A percentile compares a stretch with the other conserved stretches of the same genome.
Evolutionary conservation across 2,797 vertebrate genomes (phyloP).

Genomic region (Microctenopoma steveboyesi): DNA sequence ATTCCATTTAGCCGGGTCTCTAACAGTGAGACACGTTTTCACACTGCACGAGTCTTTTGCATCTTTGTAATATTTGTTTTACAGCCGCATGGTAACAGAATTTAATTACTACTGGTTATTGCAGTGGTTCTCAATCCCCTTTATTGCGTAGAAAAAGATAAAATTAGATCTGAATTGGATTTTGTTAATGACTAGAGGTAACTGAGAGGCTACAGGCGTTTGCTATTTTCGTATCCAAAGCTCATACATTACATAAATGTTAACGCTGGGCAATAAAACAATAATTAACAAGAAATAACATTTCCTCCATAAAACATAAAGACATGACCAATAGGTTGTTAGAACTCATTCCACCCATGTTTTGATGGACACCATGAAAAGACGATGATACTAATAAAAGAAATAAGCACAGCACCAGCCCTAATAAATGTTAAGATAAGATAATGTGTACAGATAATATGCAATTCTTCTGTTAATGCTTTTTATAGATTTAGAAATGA

Average conservation of each 20-base stretch:
- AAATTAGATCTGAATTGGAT: neutral
- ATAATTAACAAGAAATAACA: no score
- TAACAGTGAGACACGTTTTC: constrained; percentile 17
- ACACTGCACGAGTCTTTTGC: constrained; percentile 13
- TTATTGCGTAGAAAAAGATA: neutral
- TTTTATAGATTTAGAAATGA: constrained; percentile 15
- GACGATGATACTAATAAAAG: no score
- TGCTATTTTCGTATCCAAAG: constrained; percentile 1
- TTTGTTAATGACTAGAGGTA: neutral
- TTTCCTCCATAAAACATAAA: no score
- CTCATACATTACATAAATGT: neutral
- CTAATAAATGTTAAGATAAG: no score
- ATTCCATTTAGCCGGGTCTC: constrained; percentile 6
- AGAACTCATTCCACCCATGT: no score
- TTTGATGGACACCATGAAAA: no score
- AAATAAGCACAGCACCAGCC: no score
- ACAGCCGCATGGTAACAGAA: constrained; percentile 30
- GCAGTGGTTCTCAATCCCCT: neutral
- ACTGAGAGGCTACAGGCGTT: neutral
- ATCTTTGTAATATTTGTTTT: constrained; percentile 14
- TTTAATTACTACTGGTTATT: neutral
- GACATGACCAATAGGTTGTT: no score
- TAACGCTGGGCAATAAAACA: no score
- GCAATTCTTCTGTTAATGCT: constrained; percentile 26
- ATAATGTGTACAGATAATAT: constrained; percentile 27